Conservation (phyloP, 2,888 invertebrate genomes). For the Ecdyonurus torrentis region DNA sequence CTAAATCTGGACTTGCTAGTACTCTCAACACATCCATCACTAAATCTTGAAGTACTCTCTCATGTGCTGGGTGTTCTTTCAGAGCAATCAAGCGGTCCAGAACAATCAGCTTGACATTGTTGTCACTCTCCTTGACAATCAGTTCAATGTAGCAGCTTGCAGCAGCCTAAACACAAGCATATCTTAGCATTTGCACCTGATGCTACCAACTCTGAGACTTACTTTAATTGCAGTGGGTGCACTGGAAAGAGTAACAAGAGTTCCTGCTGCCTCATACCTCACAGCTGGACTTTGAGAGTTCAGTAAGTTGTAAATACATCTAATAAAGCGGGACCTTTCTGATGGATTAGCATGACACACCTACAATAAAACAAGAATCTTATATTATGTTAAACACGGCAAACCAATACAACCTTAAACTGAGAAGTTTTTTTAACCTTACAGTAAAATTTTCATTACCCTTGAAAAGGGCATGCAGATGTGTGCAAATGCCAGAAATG, state of each 20-base stretch:
- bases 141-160: constrained; percentile 97
- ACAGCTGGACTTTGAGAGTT: constrained; percentile 94
- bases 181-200: not conserved
- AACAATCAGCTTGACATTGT: constrained; percentile 98
- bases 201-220: constrained; percentile 8
- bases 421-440: not conserved
- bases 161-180: constrained; percentile 45
- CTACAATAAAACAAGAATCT: constrained; percentile 25
- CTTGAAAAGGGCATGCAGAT: not conserved
- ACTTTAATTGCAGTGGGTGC: constrained; percentile 94
- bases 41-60: constrained; percentile 67
- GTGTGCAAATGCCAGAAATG: too few species aligned
- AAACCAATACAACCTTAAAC: too few species aligned
- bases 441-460: not conserved
- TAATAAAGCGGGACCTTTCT: constrained; percentile 91
- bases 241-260: constrained; percentile 89
- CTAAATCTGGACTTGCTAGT: constrained; percentile 80
- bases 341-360: constrained; percentile 93
- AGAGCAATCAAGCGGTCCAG: constrained; percentile 82
- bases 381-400: too few species aligned
- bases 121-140: constrained; percentile 98
- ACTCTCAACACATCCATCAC: constrained; percentile 98
- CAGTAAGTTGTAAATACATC: constrained; percentile 93
- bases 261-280: constrained; percentile 96
- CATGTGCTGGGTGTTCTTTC: constrained; percentile 65